Percentiles rank a stretch among this genome's conserved stretches.
Evolutionary conservation across 2,797 vertebrate genomes (phyloP).

Genomic region (Eospalax fontanierii): DNA sequence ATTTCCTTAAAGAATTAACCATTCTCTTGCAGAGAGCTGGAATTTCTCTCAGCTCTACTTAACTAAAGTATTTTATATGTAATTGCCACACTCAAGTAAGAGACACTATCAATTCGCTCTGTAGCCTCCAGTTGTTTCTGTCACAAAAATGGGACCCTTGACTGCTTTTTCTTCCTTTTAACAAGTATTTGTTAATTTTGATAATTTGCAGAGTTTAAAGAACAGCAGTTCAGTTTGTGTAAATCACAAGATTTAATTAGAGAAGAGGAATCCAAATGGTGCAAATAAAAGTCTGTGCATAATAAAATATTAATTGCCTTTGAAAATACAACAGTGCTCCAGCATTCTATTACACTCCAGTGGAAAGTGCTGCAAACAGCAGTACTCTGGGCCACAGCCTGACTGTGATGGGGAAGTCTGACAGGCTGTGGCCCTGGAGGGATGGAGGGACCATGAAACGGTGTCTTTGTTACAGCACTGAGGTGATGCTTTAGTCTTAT

Average conservation of each 20-base stretch:
- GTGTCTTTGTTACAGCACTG: conserved; percentile 38
- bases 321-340: conserved; percentile 78
- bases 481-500: neutral
- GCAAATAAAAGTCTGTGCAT: conserved; percentile 78
- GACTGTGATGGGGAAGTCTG: neutral
- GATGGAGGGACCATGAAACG: neutral
- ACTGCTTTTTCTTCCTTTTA: conserved; percentile 82
- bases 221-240: conserved; percentile 77
- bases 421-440: neutral
- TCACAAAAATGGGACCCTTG: conserved; percentile 83
- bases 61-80: conserved; percentile 74
- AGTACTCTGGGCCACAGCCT: neutral
- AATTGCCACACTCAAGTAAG: conserved; percentile 76
- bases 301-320: conserved; percentile 83
- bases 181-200: conserved; percentile 83
- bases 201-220: conserved; percentile 84
- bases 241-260: conserved; percentile 86
- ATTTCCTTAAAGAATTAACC: conserved; percentile 82
- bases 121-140: conserved; percentile 82
- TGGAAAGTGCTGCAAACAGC: conserved; percentile 35
- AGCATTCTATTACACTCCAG: conserved; percentile 77
- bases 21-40: conserved; percentile 75
- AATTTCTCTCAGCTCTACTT: conserved; percentile 75
- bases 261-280: conserved; percentile 82
- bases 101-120: conserved; percentile 70